phyloP scores from a whole-genome alignment of 2,888 invertebrate genomes.

The Eristalinus aeneus region DNA sequence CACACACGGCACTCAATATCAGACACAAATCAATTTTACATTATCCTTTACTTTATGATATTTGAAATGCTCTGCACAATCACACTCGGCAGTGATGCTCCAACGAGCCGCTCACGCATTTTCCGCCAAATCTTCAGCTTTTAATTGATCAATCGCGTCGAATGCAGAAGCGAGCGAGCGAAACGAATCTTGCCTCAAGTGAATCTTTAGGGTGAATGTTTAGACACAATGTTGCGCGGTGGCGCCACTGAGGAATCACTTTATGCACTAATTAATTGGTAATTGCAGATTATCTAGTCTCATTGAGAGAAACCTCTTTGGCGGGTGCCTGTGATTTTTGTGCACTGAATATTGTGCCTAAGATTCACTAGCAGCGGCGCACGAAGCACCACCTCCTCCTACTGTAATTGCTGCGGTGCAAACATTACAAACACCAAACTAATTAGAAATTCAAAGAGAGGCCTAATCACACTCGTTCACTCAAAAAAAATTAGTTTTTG shows the following conservation, averaged over 20 bases:
- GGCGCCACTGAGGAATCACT: conserved; percentile 33
- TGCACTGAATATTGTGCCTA: conserved; percentile 64
- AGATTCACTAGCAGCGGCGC: conserved; percentile 20
- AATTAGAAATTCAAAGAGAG: conserved; percentile 57
- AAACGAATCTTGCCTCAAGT: background rate
- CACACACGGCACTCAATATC: conserved; percentile 16
- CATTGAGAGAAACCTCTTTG: conserved; percentile 60
- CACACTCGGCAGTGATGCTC: conserved; percentile 20
- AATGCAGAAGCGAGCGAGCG: background rate
- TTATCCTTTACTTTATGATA: conserved; percentile 57
- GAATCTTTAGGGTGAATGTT: conserved; percentile 27
- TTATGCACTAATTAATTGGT: conserved; percentile 69
- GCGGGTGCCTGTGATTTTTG: conserved; percentile 30
- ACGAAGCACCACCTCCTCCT: conserved; percentile 10
- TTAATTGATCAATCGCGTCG: conserved; percentile 21
- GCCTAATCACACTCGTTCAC: conserved; percentile 24
- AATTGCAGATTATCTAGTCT: conserved; percentile 59
- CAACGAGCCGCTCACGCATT: conserved; percentile 25
- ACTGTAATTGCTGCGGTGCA: conserved; percentile 14
- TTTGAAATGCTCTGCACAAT: conserved; percentile 33
- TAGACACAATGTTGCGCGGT: conserved; percentile 59
- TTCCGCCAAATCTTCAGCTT: conserved; percentile 10
- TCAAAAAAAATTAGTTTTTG: background rate
- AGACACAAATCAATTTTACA: conserved; percentile 38
- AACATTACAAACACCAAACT: conserved; percentile 47